These are phyloP conservation scores for Scaptomyza hsui DNA, from an alignment of 1,140 invertebrate species.

Conservation along the genomic window DNA sequence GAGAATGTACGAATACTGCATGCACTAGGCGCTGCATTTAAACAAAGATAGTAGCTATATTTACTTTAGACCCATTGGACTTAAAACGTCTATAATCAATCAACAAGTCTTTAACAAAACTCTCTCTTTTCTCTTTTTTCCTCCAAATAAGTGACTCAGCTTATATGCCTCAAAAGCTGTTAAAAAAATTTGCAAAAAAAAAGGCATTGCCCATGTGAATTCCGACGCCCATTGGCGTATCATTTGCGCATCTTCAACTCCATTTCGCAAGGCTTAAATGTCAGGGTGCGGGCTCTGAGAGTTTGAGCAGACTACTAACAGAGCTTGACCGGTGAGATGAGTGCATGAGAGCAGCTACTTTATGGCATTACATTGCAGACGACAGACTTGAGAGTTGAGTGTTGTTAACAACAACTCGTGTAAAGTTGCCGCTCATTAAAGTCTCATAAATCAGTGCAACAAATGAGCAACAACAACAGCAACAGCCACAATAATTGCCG, in stretches of 20 bases:
- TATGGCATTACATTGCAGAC: constrained; percentile 35
- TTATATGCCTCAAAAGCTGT: not conserved
- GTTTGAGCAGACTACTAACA: constrained; percentile 5
- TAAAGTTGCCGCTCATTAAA: constrained; percentile 81
- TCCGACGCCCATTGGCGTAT: constrained; percentile 65
- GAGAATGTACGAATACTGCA: constrained; percentile 19
- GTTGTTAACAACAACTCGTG: constrained; percentile 82
- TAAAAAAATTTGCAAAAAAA: not conserved
- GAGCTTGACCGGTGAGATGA: constrained; percentile 34
- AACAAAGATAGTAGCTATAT: not conserved
- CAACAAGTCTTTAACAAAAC: not conserved
- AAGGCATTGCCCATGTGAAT: constrained; percentile 28
- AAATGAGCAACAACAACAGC: constrained; percentile 17
- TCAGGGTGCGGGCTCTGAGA: constrained; percentile 60
- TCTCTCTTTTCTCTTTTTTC: not conserved
- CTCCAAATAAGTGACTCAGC: not conserved
- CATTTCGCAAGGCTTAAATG: constrained; percentile 68
- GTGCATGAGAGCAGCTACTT: constrained; percentile 42
- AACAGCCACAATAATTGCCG: constrained; percentile 60
- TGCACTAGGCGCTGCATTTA: constrained; percentile 7
- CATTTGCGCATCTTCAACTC: constrained; percentile 67
- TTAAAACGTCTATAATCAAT: too few relatives aligned
- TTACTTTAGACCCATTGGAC: too few relatives aligned
- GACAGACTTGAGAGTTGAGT: constrained; percentile 12
- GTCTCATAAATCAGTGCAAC: constrained; percentile 75